Evolutionary conservation across 2,888 invertebrate species (phyloP).

Genomic region (Ennomos fuscantarius): DNA sequence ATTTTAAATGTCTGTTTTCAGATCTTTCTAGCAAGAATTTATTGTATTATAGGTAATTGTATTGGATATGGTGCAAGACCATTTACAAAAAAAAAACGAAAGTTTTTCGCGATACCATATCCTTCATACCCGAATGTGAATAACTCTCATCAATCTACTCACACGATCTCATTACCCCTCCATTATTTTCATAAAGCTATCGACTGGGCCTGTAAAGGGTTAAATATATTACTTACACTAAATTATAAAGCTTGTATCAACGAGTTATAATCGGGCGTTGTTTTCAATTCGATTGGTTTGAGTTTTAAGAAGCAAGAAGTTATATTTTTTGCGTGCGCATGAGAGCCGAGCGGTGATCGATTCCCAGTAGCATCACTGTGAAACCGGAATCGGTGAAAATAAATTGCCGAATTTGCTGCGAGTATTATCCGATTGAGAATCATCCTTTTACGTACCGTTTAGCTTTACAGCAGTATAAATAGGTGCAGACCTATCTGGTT

Average conservation of each 20-base stretch:
- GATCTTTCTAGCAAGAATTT: not conserved
- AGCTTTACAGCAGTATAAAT: not conserved
- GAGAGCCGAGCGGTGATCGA: slow-evolving; percentile 54
- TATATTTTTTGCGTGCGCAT: slow-evolving; percentile 51
- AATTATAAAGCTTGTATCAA: slow-evolving; percentile 28
- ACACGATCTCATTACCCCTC: slow-evolving; percentile 41
- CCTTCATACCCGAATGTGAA: slow-evolving; percentile 23
- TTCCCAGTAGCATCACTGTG: slow-evolving; percentile 54
- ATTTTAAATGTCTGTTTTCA: not conserved
- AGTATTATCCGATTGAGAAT: slow-evolving; percentile 41
- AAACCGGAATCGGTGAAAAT: slow-evolving; percentile 45
- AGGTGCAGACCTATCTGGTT: not conserved
- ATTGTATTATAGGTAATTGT: too few relatives aligned
- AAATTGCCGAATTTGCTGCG: slow-evolving; percentile 47
- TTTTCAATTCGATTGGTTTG: slow-evolving; percentile 48
- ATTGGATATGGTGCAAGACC: too few relatives aligned
- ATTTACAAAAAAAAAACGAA: not conserved
- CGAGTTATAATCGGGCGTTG: slow-evolving; percentile 30
- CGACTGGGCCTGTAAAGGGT: slow-evolving; percentile 47
- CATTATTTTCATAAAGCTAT: slow-evolving; percentile 47
- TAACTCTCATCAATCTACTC: slow-evolving; percentile 39
- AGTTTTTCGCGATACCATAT: not conserved
- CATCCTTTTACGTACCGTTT: slow-evolving; percentile 12
- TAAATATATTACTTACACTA: slow-evolving; percentile 38
- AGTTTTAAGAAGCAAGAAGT: slow-evolving; percentile 43